A percentile compares a stretch with the other conserved stretches of the same genome.
Evolutionary conservation across 2,797 vertebrate species (phyloP).

Genomic region (Sarcoramphus papa): DNA sequence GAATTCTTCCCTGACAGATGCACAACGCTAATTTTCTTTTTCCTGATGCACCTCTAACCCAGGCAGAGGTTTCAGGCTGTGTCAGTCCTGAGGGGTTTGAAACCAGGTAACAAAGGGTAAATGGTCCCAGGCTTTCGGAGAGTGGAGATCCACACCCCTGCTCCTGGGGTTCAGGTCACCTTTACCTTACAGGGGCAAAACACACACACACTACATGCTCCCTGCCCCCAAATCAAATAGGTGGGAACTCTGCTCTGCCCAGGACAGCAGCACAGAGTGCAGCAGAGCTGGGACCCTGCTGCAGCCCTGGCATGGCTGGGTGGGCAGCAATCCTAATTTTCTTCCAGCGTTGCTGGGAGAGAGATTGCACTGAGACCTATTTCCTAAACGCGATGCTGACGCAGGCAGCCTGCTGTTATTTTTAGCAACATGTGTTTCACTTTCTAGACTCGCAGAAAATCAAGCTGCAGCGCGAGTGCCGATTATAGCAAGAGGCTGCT

Average conservation of each 20-base stretch:
- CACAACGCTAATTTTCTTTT: accelerated
- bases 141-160: background rate
- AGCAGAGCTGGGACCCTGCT: background rate
- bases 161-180: background rate
- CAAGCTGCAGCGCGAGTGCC: background rate
- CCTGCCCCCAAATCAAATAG: background rate
- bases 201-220: background rate
- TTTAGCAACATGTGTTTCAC: slow-evolving; percentile 48
- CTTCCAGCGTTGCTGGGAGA: slow-evolving; percentile 35
- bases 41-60: background rate
- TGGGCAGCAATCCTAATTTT: background rate
- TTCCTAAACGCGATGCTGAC: slow-evolving; percentile 35
- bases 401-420: slow-evolving; percentile 54
- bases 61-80: background rate
- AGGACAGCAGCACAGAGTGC: background rate
- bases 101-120: background rate
- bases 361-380: slow-evolving; percentile 37
- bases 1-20: background rate
- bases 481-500: slow-evolving; percentile 43
- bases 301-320: background rate
- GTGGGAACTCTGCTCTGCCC: background rate
- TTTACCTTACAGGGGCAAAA: background rate
- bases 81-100: background rate
- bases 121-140: background rate
- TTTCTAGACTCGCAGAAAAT: slow-evolving; percentile 29